Base-by-base conservation (phyloP, 2,888 invertebrate species). In the Pyrocoelia pectoralis region DNA sequence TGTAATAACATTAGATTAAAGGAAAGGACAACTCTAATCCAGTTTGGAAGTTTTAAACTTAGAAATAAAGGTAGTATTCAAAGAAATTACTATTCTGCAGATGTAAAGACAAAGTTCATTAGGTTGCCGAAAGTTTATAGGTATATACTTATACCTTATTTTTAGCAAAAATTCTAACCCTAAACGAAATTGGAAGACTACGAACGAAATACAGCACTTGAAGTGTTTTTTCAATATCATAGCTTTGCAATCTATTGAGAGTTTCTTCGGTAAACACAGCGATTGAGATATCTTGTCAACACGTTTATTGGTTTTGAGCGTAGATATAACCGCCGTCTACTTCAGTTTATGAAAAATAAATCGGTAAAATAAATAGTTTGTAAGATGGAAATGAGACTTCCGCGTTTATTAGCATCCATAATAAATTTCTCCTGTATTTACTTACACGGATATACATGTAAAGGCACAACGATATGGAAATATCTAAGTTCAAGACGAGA, bases 271-370 rank as follows among this genome's bases (percentile, higher is more conserved):
- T 67, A 76, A 76, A 76, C 73, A 73, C 62, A 55, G 59, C 69
- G 69, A 69, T 70, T 67, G 74, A 72, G 72, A 74, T 70, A 71
- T 70, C 72, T 72, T 73, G 74, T 74, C 75, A 75, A 75, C 75
- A 75, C 74, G 70, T 73, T 75, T 74, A 75, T 75, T 74, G 74
- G 74, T 74, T 74, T 73, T 70, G 70, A 71, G 73, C 68, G 70
- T 68, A 70, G 72, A 73, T 73, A 76, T 74, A 74, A 74, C 73
- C 73, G 71, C 73, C 69, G 70, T 68, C 72, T 71, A 68, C 65
- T 65, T 59, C 69, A 68, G 72, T 74, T 76, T 77, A 78, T 77
- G 77, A 78, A 78, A 77, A 77, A 77, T 77, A 77, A 77, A 78
- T 78, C 77, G 71, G 65, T 65, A 71, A 68, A 68, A 74, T 74